Conservation (phyloP, 2,888 invertebrate species). For the Cantharis nigra region DNA sequence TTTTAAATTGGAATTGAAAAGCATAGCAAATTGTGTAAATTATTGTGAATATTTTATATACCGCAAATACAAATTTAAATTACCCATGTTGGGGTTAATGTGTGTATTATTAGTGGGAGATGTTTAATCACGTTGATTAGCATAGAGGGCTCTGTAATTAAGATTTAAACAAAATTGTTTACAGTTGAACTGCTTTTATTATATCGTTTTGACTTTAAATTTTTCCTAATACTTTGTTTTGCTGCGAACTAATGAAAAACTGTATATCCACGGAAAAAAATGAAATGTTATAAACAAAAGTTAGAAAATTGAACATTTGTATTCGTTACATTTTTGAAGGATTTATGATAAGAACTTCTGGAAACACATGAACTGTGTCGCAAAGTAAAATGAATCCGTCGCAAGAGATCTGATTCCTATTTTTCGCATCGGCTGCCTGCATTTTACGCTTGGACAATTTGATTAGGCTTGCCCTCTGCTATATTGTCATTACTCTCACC, state of each 20-base stretch:
- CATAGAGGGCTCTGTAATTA: background rate
- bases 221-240: background rate
- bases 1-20: background rate
- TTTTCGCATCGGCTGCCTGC: constrained; percentile 39
- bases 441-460: constrained; percentile 37
- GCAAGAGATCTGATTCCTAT: constrained; percentile 40
- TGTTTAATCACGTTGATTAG: background rate
- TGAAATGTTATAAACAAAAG: constrained; percentile 21
- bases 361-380: constrained; percentile 24
- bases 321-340: constrained; percentile 39
- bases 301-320: constrained; percentile 34
- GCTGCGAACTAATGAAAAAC: background rate
- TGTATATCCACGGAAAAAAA: background rate
- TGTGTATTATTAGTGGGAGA: background rate
- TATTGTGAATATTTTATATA: background rate
- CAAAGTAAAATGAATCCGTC: constrained; percentile 44
- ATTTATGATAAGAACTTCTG: constrained; percentile 36
- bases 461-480: constrained; percentile 30
- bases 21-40: background rate
- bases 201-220: background rate
- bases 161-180: background rate
- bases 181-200: background rate
- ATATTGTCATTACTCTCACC: constrained; percentile 34
- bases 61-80: background rate
- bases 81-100: background rate